Conservation (phyloP, 2,888 invertebrate genomes). For the Rhagium mordax region DNA sequence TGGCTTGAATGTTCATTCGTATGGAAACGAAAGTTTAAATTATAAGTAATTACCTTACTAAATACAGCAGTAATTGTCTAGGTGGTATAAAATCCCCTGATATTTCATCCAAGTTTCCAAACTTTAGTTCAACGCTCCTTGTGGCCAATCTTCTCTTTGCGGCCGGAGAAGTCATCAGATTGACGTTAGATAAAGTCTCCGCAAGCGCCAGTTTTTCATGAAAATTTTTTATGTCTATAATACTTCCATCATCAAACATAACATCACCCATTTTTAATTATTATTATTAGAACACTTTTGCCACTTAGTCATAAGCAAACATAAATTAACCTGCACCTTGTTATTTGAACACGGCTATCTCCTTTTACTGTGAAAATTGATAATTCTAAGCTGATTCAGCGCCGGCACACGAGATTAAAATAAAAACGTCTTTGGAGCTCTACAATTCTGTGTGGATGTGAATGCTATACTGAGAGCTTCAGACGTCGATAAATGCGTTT, state of each 20-base stretch:
- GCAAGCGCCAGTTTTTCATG: slow-evolving; percentile 73
- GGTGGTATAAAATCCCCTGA: slow-evolving; percentile 74
- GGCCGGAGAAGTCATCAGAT: slow-evolving; percentile 74
- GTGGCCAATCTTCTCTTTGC: slow-evolving; percentile 74
- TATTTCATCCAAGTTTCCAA: slow-evolving; percentile 64
- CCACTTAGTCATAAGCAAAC: not conserved
- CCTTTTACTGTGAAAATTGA: not conserved
- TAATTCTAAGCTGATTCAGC: not conserved
- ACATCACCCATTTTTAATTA: slow-evolving; percentile 20
- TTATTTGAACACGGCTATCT: not conserved
- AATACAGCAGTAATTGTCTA: slow-evolving; percentile 75
- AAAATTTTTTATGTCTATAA: slow-evolving; percentile 49
- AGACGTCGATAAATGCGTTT: slow-evolving; percentile 35
- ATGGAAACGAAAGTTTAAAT: not conserved
- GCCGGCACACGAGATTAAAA: not conserved
- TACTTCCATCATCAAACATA: slow-evolving; percentile 32
- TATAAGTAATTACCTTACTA: slow-evolving; percentile 73
- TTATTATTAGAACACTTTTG: not conserved
- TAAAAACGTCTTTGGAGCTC: slow-evolving; percentile 12
- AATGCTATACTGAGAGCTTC: slow-evolving; percentile 19
- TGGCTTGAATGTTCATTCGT: too few relatives aligned
- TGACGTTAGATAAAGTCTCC: slow-evolving; percentile 74
- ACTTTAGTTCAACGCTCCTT: slow-evolving; percentile 73
- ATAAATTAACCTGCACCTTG: not conserved
- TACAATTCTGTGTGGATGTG: not conserved